phyloP scores from a whole-genome alignment of 2,113 vertebrate species.

The Donacobius atricapilla region DNA sequence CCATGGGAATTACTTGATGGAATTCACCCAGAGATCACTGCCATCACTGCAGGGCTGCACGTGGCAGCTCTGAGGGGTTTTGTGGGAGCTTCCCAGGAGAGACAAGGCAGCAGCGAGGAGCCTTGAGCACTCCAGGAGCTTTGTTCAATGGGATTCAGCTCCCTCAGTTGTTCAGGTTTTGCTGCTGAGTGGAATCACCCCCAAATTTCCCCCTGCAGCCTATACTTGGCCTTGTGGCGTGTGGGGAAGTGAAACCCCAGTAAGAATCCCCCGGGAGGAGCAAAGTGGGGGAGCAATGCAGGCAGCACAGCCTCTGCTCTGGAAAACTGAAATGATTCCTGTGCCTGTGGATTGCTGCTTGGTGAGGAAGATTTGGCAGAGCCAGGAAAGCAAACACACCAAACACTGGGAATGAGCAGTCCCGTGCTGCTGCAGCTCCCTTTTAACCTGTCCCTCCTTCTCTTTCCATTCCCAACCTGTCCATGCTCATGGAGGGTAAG shows the following conservation, averaged over 20 bases:
- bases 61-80: background rate
- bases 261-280: background rate
- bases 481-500: background rate
- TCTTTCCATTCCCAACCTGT: background rate
- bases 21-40: background rate
- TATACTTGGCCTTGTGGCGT: rapidly evolving
- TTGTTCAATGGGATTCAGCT: background rate
- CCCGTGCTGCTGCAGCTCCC: background rate
- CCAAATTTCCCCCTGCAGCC: background rate
- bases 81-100: background rate
- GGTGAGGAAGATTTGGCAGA: background rate
- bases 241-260: background rate
- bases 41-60: rapidly evolving
- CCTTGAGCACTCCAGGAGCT: background rate
- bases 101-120: background rate
- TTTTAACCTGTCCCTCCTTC: background rate
- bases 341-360: background rate
- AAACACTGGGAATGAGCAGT: background rate
- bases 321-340: background rate
- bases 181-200: background rate
- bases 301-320: background rate
- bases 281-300: rapidly evolving
- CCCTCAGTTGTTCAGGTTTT: background rate
- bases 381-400: background rate
- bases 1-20: background rate